Base-by-base conservation (phyloP, 2,113 vertebrate species). In the Girardinichthys multiradiatus region DNA sequence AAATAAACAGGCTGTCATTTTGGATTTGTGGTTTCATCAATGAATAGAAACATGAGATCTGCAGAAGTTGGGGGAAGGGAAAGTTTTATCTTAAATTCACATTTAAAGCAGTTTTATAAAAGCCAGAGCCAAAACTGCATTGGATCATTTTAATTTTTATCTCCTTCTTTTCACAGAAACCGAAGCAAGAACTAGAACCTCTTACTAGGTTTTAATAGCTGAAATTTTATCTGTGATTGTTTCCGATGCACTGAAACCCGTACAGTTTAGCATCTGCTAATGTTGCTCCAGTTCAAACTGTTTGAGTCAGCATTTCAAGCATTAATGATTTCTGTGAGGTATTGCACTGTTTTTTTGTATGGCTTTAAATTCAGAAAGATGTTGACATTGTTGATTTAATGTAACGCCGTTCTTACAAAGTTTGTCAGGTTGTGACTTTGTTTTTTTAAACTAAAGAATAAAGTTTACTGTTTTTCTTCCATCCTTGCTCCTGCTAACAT, bases 111-210 rank as follows among this genome's bases (percentile, higher is more conserved):
- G 17, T 19, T 45, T 19, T 45, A 7, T 45, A 45, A 19, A 45
- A 45, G 17, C 31, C 31, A 33, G 24, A 57, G 5, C n/a, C 29
- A 30, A 59, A 59, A n/a, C 51, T 29, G 5, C 28, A 29, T 59
- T 59, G 12, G 14, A 8, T 59, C 27, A 62, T 39, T 24, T 57
- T 33, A 0, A 57, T 12, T 8, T 19, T 6, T 35, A 2, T 74
- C 17, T 33, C 29, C 42, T 57, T 51, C 74, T 80, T 64, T 84
- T 62, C 48, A 79, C 39, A 83, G 54, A 64, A 57, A 29, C 39
- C 1, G 1, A 51, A 29, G 28, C 64, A 42, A 59, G 9, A 26
- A 1, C 4, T 31, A 21, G 12, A 58, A 51, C 26, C 62, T 48
- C 61, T 30, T 28, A 33, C 9, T 67, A 2, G 17, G 63, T 72